Base-by-base conservation (phyloP, 1,140 invertebrate genomes). In the Drosophila lacteicornis region DNA sequence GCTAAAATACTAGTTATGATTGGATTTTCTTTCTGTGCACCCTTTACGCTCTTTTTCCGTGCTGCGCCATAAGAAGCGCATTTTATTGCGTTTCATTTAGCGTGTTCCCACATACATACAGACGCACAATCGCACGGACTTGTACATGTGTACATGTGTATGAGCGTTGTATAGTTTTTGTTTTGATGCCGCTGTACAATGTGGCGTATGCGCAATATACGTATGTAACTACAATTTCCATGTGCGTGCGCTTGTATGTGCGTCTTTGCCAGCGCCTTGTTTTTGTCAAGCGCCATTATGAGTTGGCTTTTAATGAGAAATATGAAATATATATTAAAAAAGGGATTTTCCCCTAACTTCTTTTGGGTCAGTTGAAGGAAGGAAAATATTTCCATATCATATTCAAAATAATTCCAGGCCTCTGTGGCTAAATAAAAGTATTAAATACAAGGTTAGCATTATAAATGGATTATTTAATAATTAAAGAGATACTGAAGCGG, bases 61-160 rank as follows among this genome's bases (percentile, higher is more conserved):
- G 75, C 75, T 79, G 75, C 75, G 66, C 78, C 82, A 84, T 84
- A 85, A 78, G 78, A 80, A 80, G 75, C 78, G 77, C 82, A 81
- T 85, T 84, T 78, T 83, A 85, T 85, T 85, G 78, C 77, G 74
- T 80, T 78, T 84, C 67, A 84, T 83, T 80, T 74, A 84, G 76
- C 58, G 75, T 67, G 49, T 63, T 60, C 59, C 42, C 56, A 47
- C 70, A 73, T 40, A 60, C 63, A 62, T 15, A 55, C 40, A 57
- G 30, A 75, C 46, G 62, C 45, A 53, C 38, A 65, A 42, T 57
- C 38, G 42, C 33, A 59, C 30, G 8, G 43, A 13, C 22, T 15
- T 55, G 4, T 17, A 25, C 8, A 15, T 40, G n/a, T 15, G 9
- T 12, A 61, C 42, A n/a, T n/a, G n/a, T n/a, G 36, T 36, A 19